Evolutionary conservation across 1,140 invertebrate species (phyloP), one percentile per base, ranked within the genome.

Genomic region (Drosophila pectinifera): DNA sequence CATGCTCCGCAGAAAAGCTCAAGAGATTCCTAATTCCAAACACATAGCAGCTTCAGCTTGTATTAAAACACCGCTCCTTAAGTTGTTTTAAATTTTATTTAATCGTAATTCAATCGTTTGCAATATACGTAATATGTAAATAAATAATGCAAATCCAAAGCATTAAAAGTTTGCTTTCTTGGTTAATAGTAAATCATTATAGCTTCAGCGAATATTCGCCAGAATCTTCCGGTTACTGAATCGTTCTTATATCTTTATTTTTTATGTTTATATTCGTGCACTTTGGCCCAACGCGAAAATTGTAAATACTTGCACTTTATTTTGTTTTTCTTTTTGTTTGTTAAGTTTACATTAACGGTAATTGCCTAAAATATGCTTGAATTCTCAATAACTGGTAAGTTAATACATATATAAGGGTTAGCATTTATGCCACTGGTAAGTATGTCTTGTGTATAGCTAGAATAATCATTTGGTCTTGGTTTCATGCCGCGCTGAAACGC

Each of bases 131-230:
- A 79, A 76, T 79, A 73, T 74, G 68, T 77, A 68, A 77, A 57
- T 76, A 86, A 86, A 88, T 61, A 83, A 88, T 88, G 83, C 83
- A 88, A 89, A 83, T 88, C 79, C 72, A 88, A 86, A 88, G 83
- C 83, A 88, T 88, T 79, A 59, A 86, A 89, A 76, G 67, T 88
- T 56, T 74, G 72, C 73, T 63, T 53, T 20, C n/a, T 34, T 67
- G 63, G 48, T 76, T 75, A 57, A 57, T 54, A 31, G 26, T 74
- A 76, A 67, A 57, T 76, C 58, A 63, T 20, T 73, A 10, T 62
- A 62, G 46, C n/a, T 73, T 74, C 26, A 18, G 18, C 48, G 69
- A 43, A 43, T 39, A 73, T 51, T 58, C 51, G 34, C 38, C 64
- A 56, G 38, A 57, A 48, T 36, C 11, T 28, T 34, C 8, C 20